Conservation (phyloP, 2,797 vertebrate species). For the Buceros bicornis region DNA sequence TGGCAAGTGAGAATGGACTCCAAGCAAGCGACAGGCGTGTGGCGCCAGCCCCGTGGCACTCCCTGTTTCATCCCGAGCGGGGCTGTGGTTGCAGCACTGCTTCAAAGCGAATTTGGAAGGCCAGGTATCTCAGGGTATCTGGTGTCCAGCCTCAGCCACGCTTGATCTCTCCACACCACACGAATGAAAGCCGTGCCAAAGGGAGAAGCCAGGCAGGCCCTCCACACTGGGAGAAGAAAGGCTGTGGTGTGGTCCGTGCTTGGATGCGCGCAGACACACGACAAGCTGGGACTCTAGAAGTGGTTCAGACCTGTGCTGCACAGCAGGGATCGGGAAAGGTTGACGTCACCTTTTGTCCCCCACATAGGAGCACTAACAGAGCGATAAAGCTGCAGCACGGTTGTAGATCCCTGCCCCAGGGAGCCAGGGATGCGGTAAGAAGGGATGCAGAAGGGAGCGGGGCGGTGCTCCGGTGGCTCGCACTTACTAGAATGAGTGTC, state of each 20-base stretch:
- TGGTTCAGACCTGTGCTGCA: neutral
- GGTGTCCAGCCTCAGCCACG: neutral
- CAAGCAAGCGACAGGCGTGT: neutral
- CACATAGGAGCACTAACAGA: rapidly evolving
- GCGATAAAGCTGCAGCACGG: neutral
- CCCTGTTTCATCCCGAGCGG: neutral
- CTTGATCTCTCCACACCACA: neutral
- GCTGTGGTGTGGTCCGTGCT: rapidly evolving
- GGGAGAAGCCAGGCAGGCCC: neutral
- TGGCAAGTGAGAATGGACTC: neutral
- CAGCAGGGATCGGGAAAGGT: neutral
- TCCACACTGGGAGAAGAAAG: neutral
- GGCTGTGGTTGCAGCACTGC: neutral
- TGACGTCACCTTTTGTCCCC: neutral
- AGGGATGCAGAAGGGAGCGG: neutral
- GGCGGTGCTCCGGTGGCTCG: neutral
- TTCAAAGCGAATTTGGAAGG: neutral
- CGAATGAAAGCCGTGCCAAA: neutral
- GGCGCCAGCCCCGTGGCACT: neutral
- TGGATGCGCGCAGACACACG: neutral
- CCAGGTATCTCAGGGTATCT: neutral
- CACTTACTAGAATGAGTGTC: neutral
- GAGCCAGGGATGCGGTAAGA: neutral
- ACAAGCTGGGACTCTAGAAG: neutral
- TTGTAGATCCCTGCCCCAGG: neutral